Percentiles rank a stretch among this genome's conserved stretches.
Evolutionary conservation across 2,113 vertebrate genomes (phyloP).

Genomic region (Amphiprion ocellaris): DNA sequence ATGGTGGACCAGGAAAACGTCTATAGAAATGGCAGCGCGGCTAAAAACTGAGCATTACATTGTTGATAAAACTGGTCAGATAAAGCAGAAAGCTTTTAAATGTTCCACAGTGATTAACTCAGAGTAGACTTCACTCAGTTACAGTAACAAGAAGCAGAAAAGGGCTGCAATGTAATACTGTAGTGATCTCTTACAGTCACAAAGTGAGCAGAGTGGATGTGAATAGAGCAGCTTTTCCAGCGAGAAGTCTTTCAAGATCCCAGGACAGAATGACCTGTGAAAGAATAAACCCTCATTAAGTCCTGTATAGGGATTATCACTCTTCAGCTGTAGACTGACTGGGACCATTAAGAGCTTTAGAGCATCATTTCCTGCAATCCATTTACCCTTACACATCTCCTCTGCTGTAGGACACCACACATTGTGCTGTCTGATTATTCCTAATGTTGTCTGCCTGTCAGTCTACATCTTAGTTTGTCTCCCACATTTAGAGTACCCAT

Average conservation of each 20-base stretch:
- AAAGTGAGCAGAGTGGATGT: constrained; percentile 25
- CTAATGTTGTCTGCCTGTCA: constrained; percentile 61
- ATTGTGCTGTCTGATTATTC: constrained; percentile 61
- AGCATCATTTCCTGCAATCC: constrained; percentile 58
- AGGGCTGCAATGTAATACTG: not conserved
- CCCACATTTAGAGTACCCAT: constrained; percentile 43
- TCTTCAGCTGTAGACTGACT: constrained; percentile 57
- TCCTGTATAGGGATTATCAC: constrained; percentile 59
- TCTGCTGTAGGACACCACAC: constrained; percentile 48
- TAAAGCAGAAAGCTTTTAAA: not conserved
- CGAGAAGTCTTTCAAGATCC: constrained; percentile 51
- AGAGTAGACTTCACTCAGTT: not conserved
- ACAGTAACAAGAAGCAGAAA: constrained; percentile 1
- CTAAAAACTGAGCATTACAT: constrained; percentile 1
- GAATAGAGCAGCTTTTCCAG: constrained; percentile 19
- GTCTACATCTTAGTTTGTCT: constrained; percentile 61
- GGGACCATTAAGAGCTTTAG: constrained; percentile 53
- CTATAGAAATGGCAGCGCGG: not conserved
- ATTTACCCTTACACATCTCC: constrained; percentile 50
- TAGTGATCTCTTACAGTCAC: constrained; percentile 18
- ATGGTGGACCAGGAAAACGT: too few species aligned
- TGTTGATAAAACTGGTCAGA: not conserved
- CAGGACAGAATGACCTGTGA: constrained; percentile 55
- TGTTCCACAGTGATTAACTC: not conserved
- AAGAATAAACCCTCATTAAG: constrained; percentile 60